Conservation (phyloP, 2,797 vertebrate genomes). For the Trachurus trachurus region DNA sequence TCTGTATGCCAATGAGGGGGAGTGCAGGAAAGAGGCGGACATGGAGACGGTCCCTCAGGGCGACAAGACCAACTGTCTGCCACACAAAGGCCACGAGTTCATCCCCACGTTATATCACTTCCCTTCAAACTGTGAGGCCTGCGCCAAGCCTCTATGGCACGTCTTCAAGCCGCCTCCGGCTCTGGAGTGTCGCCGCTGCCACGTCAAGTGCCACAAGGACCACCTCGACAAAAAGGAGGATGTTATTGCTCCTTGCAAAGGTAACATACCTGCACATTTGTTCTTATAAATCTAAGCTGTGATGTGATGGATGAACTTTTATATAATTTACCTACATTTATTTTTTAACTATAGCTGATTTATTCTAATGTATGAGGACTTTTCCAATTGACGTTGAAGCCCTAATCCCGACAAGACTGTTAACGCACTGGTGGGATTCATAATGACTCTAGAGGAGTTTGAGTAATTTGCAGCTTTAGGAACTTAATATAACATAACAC, state of each 20-base stretch:
- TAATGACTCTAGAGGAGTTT: neutral
- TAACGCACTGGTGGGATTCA: neutral
- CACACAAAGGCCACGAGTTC: conserved; percentile 99
- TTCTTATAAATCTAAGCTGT: neutral
- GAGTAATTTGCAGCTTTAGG: neutral
- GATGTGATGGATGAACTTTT: neutral
- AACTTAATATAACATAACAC: neutral
- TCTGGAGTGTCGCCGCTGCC: conserved; percentile 97
- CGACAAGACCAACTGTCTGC: conserved; percentile 96
- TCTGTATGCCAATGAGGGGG: conserved; percentile 98
- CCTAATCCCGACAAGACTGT: neutral
- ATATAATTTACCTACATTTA: neutral
- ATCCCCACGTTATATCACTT: conserved; percentile 99
- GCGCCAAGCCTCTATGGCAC: conserved; percentile 98
- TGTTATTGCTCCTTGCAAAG: conserved; percentile 98
- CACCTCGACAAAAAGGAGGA: conserved; percentile 99
- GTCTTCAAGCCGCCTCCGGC: conserved; percentile 98
- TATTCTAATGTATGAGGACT: neutral
- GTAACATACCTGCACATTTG: conserved; percentile 70
- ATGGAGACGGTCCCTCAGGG: conserved; percentile 91
- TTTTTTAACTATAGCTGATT: neutral
- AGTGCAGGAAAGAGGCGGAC: conserved; percentile 97
- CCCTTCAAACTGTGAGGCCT: conserved; percentile 98
- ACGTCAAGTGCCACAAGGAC: conserved; percentile 99
- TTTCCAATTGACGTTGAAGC: neutral